A percentile compares a stretch with the other conserved stretches of the same genome.
Conservation (phyloP, 2,888 invertebrate species). For the Caenorhabditis angaria region DNA sequence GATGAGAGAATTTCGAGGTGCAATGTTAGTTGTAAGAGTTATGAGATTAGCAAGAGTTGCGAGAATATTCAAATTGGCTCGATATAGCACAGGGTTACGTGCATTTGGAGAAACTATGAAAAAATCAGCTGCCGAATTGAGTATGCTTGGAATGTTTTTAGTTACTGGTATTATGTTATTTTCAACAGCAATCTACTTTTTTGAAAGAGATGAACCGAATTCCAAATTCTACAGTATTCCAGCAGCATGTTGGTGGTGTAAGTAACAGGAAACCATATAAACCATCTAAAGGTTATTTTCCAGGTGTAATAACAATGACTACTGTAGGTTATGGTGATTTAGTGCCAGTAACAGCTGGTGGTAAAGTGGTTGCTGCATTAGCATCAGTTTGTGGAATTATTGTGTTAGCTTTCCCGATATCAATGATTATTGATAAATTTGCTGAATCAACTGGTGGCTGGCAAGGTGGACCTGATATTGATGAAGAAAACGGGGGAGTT, state of each 20-base stretch:
- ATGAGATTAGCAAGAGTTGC: constrained; percentile 68
- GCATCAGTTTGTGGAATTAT: constrained; percentile 71
- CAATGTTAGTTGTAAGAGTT: constrained; percentile 69
- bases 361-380: constrained; percentile 69
- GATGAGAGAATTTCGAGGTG: constrained; percentile 64
- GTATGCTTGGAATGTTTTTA: constrained; percentile 71
- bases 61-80: constrained; percentile 67
- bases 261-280: constrained; percentile 24
- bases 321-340: constrained; percentile 69
- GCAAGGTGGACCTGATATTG: constrained; percentile 43
- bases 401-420: constrained; percentile 70
- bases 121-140: constrained; percentile 68
- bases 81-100: constrained; percentile 64
- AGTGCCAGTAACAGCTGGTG: constrained; percentile 69
- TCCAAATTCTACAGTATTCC: constrained; percentile 70
- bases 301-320: constrained; percentile 62
- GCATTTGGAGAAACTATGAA: constrained; percentile 70
- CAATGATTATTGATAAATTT: constrained; percentile 71
- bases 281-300: constrained; percentile 7
- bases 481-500: constrained; percentile 24
- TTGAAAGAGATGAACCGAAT: constrained; percentile 69
- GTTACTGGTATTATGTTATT: constrained; percentile 71
- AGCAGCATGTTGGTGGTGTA: constrained; percentile 71
- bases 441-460: constrained; percentile 67
- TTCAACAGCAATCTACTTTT: constrained; percentile 70